Conservation (phyloP, 2,888 invertebrate species). For the Cephus rjabovi region DNA sequence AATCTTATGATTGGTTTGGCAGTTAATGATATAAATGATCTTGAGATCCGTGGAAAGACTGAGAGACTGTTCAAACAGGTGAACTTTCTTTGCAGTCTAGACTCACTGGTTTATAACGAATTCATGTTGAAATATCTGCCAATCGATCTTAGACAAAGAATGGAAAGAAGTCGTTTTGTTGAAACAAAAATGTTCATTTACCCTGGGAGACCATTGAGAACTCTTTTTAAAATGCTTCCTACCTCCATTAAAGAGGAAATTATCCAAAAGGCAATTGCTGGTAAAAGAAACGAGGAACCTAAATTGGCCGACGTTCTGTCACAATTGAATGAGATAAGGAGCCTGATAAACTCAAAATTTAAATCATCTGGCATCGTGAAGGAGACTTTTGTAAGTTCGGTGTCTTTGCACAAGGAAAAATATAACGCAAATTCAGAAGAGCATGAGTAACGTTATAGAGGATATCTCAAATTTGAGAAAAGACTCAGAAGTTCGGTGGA, state of each 20-base stretch:
- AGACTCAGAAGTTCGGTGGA: too few species aligned
- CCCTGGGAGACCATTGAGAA: slow-evolving; percentile 67
- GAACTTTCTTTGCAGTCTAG: slow-evolving; percentile 69
- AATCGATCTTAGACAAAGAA: slow-evolving; percentile 55
- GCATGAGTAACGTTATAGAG: too few species aligned
- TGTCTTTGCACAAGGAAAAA: too few species aligned
- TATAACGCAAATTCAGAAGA: too few species aligned
- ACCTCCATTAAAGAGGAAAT: slow-evolving; percentile 65
- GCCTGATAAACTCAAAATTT: too few species aligned
- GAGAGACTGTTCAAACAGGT: slow-evolving; percentile 71
- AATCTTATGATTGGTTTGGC: slow-evolving; percentile 73
- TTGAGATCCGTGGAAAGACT: slow-evolving; percentile 71
- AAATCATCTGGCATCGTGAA: too few species aligned
- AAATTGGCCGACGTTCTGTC: too few species aligned
- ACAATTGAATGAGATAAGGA: too few species aligned
- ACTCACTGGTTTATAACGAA: slow-evolving; percentile 69
- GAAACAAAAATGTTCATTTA: slow-evolving; percentile 59
- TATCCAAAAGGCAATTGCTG: slow-evolving; percentile 38
- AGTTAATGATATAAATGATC: slow-evolving; percentile 71
- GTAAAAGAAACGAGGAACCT: slow-evolving; percentile 2
- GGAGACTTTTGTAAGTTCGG: too few species aligned
- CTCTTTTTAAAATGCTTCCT: slow-evolving; percentile 62
- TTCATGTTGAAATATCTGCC: slow-evolving; percentile 65
- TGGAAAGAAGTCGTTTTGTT: slow-evolving; percentile 66
- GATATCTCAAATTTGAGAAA: too few species aligned